Evolutionary conservation across 37 sponge, comb jelly and placozoan species (phyloP).

Genomic region (Spongilla lacustris): DNA sequence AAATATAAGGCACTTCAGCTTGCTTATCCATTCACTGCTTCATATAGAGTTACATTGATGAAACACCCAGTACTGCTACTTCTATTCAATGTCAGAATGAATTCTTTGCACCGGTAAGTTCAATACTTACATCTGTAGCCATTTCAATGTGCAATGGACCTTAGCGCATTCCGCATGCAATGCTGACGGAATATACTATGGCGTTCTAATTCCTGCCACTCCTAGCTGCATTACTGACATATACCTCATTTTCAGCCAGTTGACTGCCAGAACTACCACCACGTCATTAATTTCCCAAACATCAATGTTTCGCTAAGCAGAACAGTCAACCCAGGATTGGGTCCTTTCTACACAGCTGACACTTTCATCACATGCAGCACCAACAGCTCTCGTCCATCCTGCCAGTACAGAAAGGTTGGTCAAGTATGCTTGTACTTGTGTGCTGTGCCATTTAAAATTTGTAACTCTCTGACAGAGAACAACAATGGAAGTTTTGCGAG

Average conservation of each 20-base stretch:
- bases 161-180: too few species aligned
- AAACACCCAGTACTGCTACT: too few species aligned
- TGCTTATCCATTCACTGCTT: too few species aligned
- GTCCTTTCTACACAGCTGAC: background rate
- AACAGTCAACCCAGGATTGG: background rate
- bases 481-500: background rate
- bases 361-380: conserved; percentile 52
- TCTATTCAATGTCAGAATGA: too few species aligned
- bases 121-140: too few species aligned
- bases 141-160: too few species aligned
- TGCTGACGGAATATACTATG: too few species aligned
- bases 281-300: background rate
- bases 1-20: too few species aligned
- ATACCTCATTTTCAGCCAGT: background rate
- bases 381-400: conserved; percentile 28
- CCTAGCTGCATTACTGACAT: too few species aligned
- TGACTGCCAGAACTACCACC: conserved; percentile 58
- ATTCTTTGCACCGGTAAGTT: too few species aligned
- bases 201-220: too few species aligned
- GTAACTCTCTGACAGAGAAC: background rate
- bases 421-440: background rate
- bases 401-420: conserved; percentile 52
- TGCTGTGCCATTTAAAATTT: background rate
- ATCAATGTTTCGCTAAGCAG: background rate
- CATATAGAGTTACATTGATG: too few species aligned